Conservation (phyloP, 2,888 invertebrate species). For the Tanytarsus gracilentus region DNA sequence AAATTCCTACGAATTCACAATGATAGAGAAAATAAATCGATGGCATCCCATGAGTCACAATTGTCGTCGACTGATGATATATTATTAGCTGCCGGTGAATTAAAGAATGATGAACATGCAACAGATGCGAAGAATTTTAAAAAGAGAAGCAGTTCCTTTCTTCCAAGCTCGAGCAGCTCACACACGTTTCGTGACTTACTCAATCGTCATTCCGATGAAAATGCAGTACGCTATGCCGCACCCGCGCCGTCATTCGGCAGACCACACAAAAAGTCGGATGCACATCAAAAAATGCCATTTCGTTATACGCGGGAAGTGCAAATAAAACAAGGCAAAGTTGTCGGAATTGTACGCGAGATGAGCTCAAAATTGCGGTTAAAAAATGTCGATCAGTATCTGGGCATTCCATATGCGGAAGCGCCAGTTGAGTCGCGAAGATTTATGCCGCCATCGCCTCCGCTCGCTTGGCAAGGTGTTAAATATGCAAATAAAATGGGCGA, state of each 20-base stretch:
- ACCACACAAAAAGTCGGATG: constrained; percentile 7
- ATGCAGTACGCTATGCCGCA: neutral
- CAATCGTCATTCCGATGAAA: neutral
- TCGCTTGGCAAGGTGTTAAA: constrained; percentile 66
- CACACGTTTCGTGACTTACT: constrained; percentile 16
- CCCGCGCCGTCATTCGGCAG: constrained; percentile 12
- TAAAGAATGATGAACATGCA: constrained; percentile 17
- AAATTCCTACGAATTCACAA: neutral
- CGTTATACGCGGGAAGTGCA: constrained; percentile 45
- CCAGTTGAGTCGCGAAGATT: constrained; percentile 66
- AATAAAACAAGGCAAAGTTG: constrained; percentile 58
- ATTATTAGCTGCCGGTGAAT: constrained; percentile 11
- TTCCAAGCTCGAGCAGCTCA: no score
- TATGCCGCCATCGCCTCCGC: constrained; percentile 77
- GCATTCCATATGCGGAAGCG: constrained; percentile 74
- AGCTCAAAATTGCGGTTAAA: constrained; percentile 51
- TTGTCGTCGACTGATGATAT: constrained; percentile 5
- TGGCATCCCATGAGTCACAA: neutral
- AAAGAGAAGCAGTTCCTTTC: neutral
- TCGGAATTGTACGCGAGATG: constrained; percentile 58
- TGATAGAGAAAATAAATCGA: neutral
- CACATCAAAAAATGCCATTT: neutral
- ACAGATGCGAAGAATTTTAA: constrained; percentile 3
- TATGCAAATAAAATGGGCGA: constrained; percentile 63
- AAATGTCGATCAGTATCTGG: constrained; percentile 64